These are phyloP conservation scores for Pipa parva DNA, from an alignment of 2,113 vertebrate genomes.

Conservation along the genomic window DNA sequence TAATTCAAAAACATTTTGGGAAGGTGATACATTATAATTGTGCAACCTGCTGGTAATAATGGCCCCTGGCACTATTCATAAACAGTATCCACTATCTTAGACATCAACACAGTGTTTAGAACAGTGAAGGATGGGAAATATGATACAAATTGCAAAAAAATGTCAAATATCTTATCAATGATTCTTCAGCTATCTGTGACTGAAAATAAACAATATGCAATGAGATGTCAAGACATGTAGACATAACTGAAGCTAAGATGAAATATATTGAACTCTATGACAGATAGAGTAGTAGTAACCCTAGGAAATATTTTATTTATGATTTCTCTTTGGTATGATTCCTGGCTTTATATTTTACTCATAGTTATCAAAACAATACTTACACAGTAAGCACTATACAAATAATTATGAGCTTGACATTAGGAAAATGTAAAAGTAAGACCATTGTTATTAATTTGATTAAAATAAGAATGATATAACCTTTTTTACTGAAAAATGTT, in stretches of 20 bases:
- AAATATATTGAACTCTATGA: conserved; percentile 30
- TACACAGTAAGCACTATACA: neutral
- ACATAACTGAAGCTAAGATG: conserved; percentile 6
- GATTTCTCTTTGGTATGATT: neutral
- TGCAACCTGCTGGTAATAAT: no score
- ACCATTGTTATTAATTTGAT: neutral
- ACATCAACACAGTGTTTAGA: conserved; percentile 1
- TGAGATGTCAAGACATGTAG: conserved; percentile 22
- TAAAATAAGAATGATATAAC: no score
- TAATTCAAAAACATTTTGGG: no score
- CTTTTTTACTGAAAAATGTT: no score
- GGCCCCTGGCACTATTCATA: no score
- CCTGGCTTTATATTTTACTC: neutral
- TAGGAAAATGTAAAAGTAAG: no score
- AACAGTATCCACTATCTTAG: conserved; percentile 11
- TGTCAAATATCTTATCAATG: conserved; percentile 15
- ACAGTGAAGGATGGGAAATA: conserved; percentile 1
- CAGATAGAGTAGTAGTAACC: conserved; percentile 7
- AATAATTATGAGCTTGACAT: neutral
- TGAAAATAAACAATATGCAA: conserved; percentile 7
- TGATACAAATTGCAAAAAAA: conserved; percentile 18
- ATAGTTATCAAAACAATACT: neutral
- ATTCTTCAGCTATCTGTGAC: conserved; percentile 4
- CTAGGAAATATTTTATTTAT: conserved; percentile 18
- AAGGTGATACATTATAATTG: no score